Conservation (phyloP, 1,140 invertebrate species). For the Nautilus pompilius region DNA sequence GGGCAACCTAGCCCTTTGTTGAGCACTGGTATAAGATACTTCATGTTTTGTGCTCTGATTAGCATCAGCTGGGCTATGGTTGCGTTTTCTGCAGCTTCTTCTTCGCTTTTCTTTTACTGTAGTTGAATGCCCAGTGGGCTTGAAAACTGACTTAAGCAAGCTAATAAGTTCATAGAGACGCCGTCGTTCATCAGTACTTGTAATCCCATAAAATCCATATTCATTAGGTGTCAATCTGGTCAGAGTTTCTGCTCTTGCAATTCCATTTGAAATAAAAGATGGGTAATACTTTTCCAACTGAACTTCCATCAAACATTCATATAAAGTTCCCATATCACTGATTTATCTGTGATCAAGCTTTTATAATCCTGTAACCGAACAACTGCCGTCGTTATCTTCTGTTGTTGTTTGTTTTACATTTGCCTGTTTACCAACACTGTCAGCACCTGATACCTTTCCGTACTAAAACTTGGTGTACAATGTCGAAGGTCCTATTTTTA, state of each 20-base stretch:
- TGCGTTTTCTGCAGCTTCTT: constrained; percentile 23
- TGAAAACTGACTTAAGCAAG: constrained; percentile 47
- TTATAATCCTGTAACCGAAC: too few species aligned
- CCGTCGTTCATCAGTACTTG: constrained; percentile 37
- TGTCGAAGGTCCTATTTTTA: too few species aligned
- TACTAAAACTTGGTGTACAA: too few species aligned
- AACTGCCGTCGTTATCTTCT: too few species aligned
- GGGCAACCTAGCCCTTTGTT: constrained; percentile 8
- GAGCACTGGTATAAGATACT: neutral
- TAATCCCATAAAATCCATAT: constrained; percentile 39
- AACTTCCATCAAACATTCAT: constrained; percentile 47
- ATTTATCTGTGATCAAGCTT: too few species aligned
- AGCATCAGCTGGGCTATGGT: constrained; percentile 25
- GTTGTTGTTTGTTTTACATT: too few species aligned
- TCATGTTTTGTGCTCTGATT: neutral
- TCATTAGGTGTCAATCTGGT: constrained; percentile 39
- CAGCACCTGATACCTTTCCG: too few species aligned
- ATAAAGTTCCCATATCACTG: constrained; percentile 46
- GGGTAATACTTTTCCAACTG: constrained; percentile 47
- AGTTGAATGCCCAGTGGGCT: neutral
- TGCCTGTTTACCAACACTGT: too few species aligned
- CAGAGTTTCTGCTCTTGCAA: constrained; percentile 44
- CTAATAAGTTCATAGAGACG: constrained; percentile 44
- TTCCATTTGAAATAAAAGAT: constrained; percentile 42
- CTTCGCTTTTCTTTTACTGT: constrained; percentile 8